Evolutionary conservation across 2,888 invertebrate genomes (phyloP).

Genomic region (Villa cingulata): DNA sequence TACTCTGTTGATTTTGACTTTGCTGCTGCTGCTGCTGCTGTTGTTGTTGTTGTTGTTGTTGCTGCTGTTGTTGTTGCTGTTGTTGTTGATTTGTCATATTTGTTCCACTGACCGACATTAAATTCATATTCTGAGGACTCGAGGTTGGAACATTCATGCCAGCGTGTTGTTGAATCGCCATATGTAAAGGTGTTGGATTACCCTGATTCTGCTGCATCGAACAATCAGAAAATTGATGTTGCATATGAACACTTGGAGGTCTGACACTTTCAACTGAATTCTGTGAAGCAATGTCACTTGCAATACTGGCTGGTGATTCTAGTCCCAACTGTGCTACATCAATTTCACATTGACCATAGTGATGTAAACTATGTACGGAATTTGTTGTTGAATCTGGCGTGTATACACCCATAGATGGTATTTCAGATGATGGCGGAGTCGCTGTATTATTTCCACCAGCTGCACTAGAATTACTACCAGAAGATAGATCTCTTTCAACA

Average conservation of each 20-base stretch:
- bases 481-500: slow-evolving; percentile 10
- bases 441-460: slow-evolving; percentile 18
- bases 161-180: slow-evolving; percentile 35
- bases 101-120: slow-evolving; percentile 19
- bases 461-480: slow-evolving; percentile 21
- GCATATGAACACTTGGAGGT: slow-evolving; percentile 43
- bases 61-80: slow-evolving; percentile 20
- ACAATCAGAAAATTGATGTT: slow-evolving; percentile 47
- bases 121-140: slow-evolving; percentile 37
- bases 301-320: slow-evolving; percentile 79
- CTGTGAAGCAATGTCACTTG: slow-evolving; percentile 70
- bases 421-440: slow-evolving; percentile 41
- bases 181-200: slow-evolving; percentile 39
- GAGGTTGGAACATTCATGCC: slow-evolving; percentile 35
- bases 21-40: slow-evolving; percentile 20
- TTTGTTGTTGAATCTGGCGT: slow-evolving; percentile 74
- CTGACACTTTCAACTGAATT: slow-evolving; percentile 48
- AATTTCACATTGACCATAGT: slow-evolving; percentile 65
- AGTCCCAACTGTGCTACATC: slow-evolving; percentile 73
- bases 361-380: slow-evolving; percentile 65
- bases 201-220: slow-evolving; percentile 49
- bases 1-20: slow-evolving; percentile 18
- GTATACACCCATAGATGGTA: slow-evolving; percentile 75
- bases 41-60: slow-evolving; percentile 24
- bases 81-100: slow-evolving; percentile 22